Evolutionary conservation across 2,888 invertebrate species (phyloP).

Genomic region (Stenichneumon culpator): DNA sequence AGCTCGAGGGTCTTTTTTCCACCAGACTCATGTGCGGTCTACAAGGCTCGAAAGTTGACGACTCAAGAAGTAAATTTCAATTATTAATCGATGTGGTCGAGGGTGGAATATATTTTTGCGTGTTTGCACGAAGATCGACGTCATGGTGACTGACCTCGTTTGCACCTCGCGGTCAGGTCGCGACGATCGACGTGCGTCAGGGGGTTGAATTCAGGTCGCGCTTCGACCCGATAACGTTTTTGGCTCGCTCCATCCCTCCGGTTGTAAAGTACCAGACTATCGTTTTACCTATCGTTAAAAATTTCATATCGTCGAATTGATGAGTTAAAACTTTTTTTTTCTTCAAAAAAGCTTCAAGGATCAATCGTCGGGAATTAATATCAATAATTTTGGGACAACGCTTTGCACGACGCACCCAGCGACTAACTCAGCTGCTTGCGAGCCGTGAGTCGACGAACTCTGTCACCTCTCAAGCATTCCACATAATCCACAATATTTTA

Average conservation of each 20-base stretch:
- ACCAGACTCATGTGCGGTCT: too few species aligned
- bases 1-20: too few species aligned
- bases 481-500: not conserved
- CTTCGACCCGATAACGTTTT: slow-evolving; percentile 48
- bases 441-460: not conserved
- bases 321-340: not conserved
- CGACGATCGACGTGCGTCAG: slow-evolving; percentile 67
- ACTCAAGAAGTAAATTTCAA: not conserved
- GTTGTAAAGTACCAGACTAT: not conserved
- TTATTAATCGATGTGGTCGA: not conserved
- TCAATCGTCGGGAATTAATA: not conserved
- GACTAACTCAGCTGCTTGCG: not conserved
- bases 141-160: slow-evolving; percentile 71
- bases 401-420: not conserved
- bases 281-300: not conserved
- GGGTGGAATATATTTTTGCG: slow-evolving; percentile 1
- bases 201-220: slow-evolving; percentile 66
- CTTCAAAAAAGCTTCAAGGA: not conserved
- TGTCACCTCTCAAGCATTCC: not conserved
- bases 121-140: slow-evolving; percentile 40
- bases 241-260: slow-evolving; percentile 9
- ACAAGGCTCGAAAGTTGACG: too few species aligned
- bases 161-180: slow-evolving; percentile 69
- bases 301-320: not conserved
- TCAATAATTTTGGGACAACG: not conserved